Evolutionary conservation across 1,140 invertebrate species (phyloP).

Genomic region (Luehdorfia chinensis): DNA sequence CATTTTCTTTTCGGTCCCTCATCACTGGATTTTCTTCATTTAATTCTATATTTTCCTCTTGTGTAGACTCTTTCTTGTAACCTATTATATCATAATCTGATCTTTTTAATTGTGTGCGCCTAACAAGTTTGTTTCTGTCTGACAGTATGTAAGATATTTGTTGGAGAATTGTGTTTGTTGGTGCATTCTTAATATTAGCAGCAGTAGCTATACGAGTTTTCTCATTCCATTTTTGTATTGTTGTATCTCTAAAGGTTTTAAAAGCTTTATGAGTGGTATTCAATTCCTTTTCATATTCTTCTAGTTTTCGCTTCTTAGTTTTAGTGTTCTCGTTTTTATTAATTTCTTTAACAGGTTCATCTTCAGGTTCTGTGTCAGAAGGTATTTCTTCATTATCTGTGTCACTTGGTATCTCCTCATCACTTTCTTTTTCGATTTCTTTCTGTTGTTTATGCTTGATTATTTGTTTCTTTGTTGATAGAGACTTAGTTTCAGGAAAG

Average conservation of each 20-base stretch:
- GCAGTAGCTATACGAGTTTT: constrained; percentile 86
- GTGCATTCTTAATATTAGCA: constrained; percentile 79
- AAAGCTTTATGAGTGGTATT: constrained; percentile 81
- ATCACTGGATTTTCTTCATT: constrained; percentile 39
- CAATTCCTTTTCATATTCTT: constrained; percentile 81
- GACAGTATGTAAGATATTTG: constrained; percentile 92
- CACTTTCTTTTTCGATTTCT: constrained; percentile 55
- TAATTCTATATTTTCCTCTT: constrained; percentile 48
- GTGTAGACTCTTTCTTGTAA: constrained; percentile 48
- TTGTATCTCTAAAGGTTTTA: constrained; percentile 84
- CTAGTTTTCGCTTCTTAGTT: constrained; percentile 79
- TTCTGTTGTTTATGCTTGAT: constrained; percentile 23
- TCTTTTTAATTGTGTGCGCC: constrained; percentile 88
- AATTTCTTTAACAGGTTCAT: constrained; percentile 25
- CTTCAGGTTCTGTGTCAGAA: constrained; percentile 56
- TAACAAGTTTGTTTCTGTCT: constrained; percentile 87
- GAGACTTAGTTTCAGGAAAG: constrained; percentile 81
- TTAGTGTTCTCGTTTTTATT: constrained; percentile 24
- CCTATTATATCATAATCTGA: constrained; percentile 87
- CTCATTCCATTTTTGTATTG: constrained; percentile 95
- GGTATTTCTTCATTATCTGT: constrained; percentile 71
- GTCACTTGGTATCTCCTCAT: constrained; percentile 80
- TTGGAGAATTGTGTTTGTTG: constrained; percentile 86
- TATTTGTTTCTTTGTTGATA: constrained; percentile 36
- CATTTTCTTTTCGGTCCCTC: constrained; percentile 65